These are phyloP conservation scores for Enteromius treurensis DNA, from an alignment of 2,797 vertebrate genomes.

Conservation along the genomic window DNA sequence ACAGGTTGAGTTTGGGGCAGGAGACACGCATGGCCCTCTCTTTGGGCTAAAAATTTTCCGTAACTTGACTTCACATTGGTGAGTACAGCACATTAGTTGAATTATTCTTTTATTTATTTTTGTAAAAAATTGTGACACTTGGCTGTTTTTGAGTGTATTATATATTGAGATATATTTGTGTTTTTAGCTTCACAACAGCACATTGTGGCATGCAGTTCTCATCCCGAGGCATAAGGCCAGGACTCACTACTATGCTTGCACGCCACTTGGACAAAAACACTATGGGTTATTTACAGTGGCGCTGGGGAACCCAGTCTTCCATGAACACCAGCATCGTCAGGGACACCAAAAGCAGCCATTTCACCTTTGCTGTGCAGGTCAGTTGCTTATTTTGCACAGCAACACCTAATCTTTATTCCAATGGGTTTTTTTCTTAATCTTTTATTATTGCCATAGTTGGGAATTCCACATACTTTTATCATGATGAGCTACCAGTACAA, in stretches of 20 bases:
- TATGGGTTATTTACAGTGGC: conserved; percentile 97
- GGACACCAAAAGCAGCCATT: conserved; percentile 95
- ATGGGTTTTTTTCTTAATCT: conserved; percentile 18
- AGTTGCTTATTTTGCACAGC: conserved; percentile 33
- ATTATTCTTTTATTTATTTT: neutral
- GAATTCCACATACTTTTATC: conserved; percentile 93
- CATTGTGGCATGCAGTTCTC: conserved; percentile 95
- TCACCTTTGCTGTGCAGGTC: conserved; percentile 92
- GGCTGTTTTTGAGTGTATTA: neutral
- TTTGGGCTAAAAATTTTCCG: conserved; percentile 95
- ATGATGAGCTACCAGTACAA: conserved; percentile 99
- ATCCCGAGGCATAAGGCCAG: conserved; percentile 88
- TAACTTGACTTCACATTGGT: conserved; percentile 94
- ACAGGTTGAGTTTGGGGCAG: conserved; percentile 93
- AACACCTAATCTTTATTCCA: conserved; percentile 33
- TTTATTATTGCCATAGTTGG: conserved; percentile 80
- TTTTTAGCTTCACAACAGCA: conserved; percentile 88
- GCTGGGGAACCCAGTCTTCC: conserved; percentile 94
- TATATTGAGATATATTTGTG: neutral
- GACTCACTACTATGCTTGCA: conserved; percentile 89
- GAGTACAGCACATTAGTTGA: conserved; percentile 11
- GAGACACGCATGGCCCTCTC: conserved; percentile 93
- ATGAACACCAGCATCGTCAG: conserved; percentile 98
- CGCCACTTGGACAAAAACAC: conserved; percentile 98
- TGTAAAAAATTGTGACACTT: neutral